A percentile compares a stretch with the other conserved stretches of the same genome.
Evolutionary conservation across 2,797 vertebrate species (phyloP).

Genomic region (Eurystomus glaucurus): DNA sequence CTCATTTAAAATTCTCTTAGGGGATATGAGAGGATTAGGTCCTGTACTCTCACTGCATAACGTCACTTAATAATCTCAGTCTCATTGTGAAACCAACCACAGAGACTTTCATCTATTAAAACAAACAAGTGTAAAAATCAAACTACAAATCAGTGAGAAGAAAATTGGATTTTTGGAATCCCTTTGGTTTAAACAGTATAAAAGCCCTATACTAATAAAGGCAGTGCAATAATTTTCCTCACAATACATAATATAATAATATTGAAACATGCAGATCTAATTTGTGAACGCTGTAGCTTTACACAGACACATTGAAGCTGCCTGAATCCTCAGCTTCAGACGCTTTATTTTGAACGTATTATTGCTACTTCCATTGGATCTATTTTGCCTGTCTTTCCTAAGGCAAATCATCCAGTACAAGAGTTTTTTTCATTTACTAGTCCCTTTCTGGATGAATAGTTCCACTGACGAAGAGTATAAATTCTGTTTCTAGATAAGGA

Average conservation of each 20-base stretch:
- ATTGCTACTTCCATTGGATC: not conserved
- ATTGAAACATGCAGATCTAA: not conserved
- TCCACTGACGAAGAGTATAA: not conserved
- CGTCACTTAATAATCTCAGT: not conserved
- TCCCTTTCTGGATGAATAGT: not conserved
- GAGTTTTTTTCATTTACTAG: not conserved
- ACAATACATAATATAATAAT: not conserved
- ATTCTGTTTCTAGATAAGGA: not conserved
- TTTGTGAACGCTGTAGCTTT: not conserved
- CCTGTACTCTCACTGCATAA: not conserved
- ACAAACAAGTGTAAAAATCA: not conserved
- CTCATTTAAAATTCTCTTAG: not conserved
- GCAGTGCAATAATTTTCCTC: not conserved
- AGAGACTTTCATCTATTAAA: not conserved
- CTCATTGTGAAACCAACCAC: not conserved
- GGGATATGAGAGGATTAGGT: not conserved
- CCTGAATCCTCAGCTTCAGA: not conserved
- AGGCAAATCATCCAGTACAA: not conserved
- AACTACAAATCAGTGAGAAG: not conserved
- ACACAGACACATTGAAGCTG: not conserved
- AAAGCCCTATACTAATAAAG: not conserved
- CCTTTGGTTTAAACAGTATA: constrained; percentile 4
- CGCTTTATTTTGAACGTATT: not conserved
- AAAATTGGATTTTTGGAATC: constrained; percentile 8
- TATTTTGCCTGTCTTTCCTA: not conserved